These are phyloP conservation scores for Gastrophysa polygoni DNA, from an alignment of 2,888 invertebrate species.

Conservation along the genomic window DNA sequence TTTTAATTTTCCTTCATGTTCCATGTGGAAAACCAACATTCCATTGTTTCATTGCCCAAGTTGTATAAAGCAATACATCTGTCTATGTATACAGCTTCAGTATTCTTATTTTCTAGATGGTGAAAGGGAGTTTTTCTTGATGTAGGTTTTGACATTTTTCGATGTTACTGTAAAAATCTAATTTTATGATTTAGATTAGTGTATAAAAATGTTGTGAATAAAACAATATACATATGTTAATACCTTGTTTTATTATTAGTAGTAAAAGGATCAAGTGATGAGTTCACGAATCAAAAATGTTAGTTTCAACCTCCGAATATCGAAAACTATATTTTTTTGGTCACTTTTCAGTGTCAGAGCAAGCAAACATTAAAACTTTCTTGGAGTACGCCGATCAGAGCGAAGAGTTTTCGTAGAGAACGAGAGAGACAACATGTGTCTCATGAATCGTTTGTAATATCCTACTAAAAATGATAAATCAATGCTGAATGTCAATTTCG, in stretches of 20 bases:
- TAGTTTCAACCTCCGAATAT: too few species aligned
- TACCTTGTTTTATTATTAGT: slow-evolving; percentile 14
- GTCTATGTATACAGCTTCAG: slow-evolving; percentile 39
- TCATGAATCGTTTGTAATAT: too few species aligned
- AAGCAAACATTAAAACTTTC: too few species aligned
- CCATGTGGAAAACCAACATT: slow-evolving; percentile 45
- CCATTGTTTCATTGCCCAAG: slow-evolving; percentile 47
- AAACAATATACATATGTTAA: slow-evolving; percentile 35
- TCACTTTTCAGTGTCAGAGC: too few species aligned
- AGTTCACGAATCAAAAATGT: too few species aligned
- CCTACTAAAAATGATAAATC: too few species aligned
- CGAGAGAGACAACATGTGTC: too few species aligned
- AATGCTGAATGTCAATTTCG: too few species aligned
- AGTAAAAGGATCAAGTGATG: too few species aligned
- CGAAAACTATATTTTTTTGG: too few species aligned
- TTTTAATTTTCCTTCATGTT: slow-evolving; percentile 25
- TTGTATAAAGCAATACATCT: slow-evolving; percentile 48
- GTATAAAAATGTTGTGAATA: slow-evolving; percentile 45
- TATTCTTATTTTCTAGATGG: slow-evolving; percentile 39
- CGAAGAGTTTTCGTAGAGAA: too few species aligned
- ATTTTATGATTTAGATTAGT: slow-evolving; percentile 43
- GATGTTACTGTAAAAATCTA: slow-evolving; percentile 42
- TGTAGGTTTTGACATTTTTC: slow-evolving; percentile 40
- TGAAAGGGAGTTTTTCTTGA: slow-evolving; percentile 41
- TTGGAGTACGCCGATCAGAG: too few species aligned